Conservation (phyloP, 30 jellyfish, hydroid and myxozoan species). For the Hydractinia echinata region DNA sequence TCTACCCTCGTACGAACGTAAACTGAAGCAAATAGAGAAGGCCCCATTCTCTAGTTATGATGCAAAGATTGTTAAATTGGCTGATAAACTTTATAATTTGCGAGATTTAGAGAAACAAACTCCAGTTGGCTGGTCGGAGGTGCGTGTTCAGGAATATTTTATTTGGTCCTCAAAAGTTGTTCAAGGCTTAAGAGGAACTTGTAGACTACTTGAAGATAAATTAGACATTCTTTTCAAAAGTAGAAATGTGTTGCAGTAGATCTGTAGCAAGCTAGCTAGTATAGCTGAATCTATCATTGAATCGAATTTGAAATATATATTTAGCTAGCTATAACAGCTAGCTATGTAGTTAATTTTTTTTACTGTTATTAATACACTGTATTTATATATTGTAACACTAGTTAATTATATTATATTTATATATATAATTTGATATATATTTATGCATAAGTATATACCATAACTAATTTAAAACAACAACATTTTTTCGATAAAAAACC, state of each 20-base stretch:
- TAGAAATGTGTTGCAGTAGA: not conserved
- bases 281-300: too few species aligned
- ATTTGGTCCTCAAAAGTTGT: constrained; percentile 75
- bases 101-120: constrained; percentile 58
- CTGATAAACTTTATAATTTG: constrained; percentile 76
- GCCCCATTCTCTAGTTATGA: constrained; percentile 57
- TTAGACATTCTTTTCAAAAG: not conserved
- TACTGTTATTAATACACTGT: too few species aligned
- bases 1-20: constrained; percentile 51
- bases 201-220: constrained; percentile 36
- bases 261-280: too few species aligned
- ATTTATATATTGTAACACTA: too few species aligned
- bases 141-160: constrained; percentile 73
- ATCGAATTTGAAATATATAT: too few species aligned
- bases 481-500: too few species aligned
- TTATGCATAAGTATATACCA: too few species aligned
- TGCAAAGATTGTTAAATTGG: constrained; percentile 85
- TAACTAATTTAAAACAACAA: too few species aligned
- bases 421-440: too few species aligned
- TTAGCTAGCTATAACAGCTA: too few species aligned
- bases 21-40: constrained; percentile 55
- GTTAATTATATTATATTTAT: too few species aligned
- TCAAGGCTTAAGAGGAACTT: constrained; percentile 62
- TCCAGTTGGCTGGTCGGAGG: constrained; percentile 87
- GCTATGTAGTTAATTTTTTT: too few species aligned